Evolutionary conservation across 2,888 invertebrate species (phyloP).

Genomic region (Sericinus montela): DNA sequence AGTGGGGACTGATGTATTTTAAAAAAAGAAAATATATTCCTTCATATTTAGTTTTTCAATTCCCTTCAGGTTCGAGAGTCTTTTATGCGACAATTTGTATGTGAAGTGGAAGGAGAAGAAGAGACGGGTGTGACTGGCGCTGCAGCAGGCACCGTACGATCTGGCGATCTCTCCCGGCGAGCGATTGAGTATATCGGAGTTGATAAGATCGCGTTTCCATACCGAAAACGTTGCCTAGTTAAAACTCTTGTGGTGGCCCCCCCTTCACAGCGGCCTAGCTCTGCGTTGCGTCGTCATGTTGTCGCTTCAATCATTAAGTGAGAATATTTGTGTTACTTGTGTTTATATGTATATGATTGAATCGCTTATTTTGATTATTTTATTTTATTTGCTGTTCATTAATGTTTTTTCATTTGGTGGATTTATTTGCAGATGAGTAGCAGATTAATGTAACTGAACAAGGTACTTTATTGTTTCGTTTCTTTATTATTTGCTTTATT

Average conservation of each 20-base stretch:
- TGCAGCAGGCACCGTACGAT: constrained; percentile 22
- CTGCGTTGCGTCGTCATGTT: constrained; percentile 88
- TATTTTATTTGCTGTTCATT: not conserved
- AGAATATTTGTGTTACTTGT: too few species aligned
- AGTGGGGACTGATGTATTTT: too few species aligned
- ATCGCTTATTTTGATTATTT: not conserved
- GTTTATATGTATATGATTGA: too few species aligned
- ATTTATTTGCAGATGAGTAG: not conserved
- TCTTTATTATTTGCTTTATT: not conserved
- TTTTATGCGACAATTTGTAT: constrained; percentile 98
- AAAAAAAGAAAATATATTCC: too few species aligned
- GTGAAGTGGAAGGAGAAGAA: constrained; percentile 91
- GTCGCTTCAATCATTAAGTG: constrained; percentile 94
- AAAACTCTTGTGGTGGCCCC: constrained; percentile 89
- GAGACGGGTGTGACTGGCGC: constrained; percentile 70
- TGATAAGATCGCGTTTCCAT: constrained; percentile 73
- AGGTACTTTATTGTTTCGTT: too few species aligned
- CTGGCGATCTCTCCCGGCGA: constrained; percentile 51
- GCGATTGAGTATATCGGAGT: constrained; percentile 65
- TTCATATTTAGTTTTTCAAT: not conserved
- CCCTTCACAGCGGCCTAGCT: constrained; percentile 89
- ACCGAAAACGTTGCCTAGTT: constrained; percentile 90
- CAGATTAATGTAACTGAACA: not conserved
- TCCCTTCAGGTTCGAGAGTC: constrained; percentile 91
- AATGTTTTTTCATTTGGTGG: not conserved